Base-by-base conservation (phyloP, 2,888 invertebrate species). In the Laspeyria flexula region DNA sequence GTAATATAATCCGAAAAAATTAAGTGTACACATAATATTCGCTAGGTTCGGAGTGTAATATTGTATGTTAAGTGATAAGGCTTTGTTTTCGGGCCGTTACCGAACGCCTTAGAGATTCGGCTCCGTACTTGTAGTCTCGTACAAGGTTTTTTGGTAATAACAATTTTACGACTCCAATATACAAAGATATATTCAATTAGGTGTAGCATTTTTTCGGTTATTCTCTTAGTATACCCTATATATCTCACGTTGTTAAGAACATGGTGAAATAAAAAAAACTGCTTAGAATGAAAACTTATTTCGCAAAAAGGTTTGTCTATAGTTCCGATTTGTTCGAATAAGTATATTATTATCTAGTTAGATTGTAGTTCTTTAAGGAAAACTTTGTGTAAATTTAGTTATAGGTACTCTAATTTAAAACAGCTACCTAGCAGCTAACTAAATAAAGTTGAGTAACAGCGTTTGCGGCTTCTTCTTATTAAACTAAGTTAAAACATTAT, bases 161-260 rank as follows among this genome's bases (percentile, higher is more conserved):
- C 27, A 49, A 30, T 23, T 62, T 57, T 65, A 62, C 40, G 53
- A 43, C 11, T 39, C 12, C 6, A 38, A 52, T 18, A 41, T 57
- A 62, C 23, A 25, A 53, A n/a, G n/a, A 43, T 23, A 31, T 55
- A 66, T 62, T 66, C 63, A 63, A 63, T 63, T 63, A 52, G 58
- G 52, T 47, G 43, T 38, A 18, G 21, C 16, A 38, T 5, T 25
- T 3, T 52, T 62, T 35, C 55, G 33, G 34, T 21, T 35, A 35
- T 33, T 15, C n/a, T n/a, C n/a, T n/a, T n/a, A n/a, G n/a, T n/a
- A n/a, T n/a, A n/a, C n/a, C n/a, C n/a, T n/a, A n/a, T n/a, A n/a
- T n/a, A n/a, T n/a, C n/a, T n/a, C n/a, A n/a, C n/a, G n/a, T 40
- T 23, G 16, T 15, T 18, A 11, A 18, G n/a, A 18, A 5, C 5